Evolutionary conservation across 2,797 vertebrate genomes (phyloP).

Genomic region (Acridotheres tristis): DNA sequence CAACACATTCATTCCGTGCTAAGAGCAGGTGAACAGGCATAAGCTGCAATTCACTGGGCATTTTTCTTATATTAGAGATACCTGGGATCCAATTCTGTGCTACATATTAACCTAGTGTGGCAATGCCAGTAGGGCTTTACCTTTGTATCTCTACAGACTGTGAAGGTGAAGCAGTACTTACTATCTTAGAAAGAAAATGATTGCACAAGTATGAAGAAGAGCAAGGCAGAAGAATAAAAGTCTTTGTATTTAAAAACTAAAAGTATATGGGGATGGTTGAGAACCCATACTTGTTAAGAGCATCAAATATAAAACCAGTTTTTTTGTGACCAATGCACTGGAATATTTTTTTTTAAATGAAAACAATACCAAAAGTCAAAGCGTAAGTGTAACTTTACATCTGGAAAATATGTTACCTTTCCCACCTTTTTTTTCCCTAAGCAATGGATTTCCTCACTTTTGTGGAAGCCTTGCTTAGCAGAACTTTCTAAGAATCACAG

Average conservation of each 20-base stretch:
- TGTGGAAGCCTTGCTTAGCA: neutral
- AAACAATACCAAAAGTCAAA: neutral
- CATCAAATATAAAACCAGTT: neutral
- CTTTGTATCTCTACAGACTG: neutral
- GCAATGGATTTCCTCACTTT: neutral
- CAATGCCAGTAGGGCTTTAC: neutral
- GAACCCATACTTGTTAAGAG: neutral
- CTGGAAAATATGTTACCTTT: neutral
- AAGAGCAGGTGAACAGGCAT: neutral
- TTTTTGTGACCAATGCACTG: neutral
- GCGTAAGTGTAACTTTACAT: neutral
- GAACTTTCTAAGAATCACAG: conserved; percentile 33
- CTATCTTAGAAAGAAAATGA: neutral
- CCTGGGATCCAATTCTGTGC: neutral
- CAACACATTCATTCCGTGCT: neutral
- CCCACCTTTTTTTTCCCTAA: neutral
- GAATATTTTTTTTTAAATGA: neutral
- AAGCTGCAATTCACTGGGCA: neutral
- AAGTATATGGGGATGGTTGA: neutral
- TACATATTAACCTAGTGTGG: neutral
- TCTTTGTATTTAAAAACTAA: neutral
- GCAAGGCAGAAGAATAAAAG: neutral
- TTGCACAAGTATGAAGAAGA: neutral
- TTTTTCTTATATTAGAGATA: neutral
- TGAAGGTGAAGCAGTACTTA: neutral